A percentile compares a stretch with the other conserved stretches of the same genome.
phyloP scores from a whole-genome alignment of 2,797 vertebrate species.

The Enteromius radiatus region DNA sequence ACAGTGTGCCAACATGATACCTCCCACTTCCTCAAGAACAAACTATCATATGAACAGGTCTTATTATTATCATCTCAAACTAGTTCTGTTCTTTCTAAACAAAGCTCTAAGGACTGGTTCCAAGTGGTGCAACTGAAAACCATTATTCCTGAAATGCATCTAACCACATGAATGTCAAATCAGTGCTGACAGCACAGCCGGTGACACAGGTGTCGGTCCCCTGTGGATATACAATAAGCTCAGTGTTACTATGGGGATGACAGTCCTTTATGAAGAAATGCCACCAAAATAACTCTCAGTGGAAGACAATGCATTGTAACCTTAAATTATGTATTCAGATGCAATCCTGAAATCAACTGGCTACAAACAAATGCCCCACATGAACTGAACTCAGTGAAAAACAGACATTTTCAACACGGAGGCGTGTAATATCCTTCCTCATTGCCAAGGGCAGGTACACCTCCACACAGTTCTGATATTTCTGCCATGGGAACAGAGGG shows the following conservation, averaged over 20 bases:
- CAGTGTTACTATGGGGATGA: conserved; percentile 18
- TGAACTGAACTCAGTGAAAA: conserved; percentile 7
- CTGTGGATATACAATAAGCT: conserved; percentile 24
- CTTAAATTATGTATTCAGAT: conserved; percentile 15
- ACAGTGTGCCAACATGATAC: conserved; percentile 39
- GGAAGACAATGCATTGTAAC: conserved; percentile 3
- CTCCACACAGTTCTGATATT: conserved; percentile 36
- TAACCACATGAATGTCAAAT: conserved; percentile 18
- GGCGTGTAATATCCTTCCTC: conserved; percentile 15
- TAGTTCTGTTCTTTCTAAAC: conserved; percentile 1
- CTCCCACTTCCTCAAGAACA: conserved; percentile 44
- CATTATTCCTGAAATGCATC: conserved; percentile 25
- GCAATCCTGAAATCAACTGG: neutral
- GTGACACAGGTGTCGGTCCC: conserved; percentile 25
- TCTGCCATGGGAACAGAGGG: conserved; percentile 24
- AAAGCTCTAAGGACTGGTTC: neutral
- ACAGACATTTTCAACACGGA: neutral
- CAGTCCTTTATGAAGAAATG: neutral
- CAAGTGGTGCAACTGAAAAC: conserved; percentile 27
- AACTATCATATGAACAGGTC: conserved; percentile 38
- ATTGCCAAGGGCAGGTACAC: conserved; percentile 19
- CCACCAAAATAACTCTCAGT: neutral
- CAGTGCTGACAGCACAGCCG: conserved; percentile 27
- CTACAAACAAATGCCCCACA: conserved; percentile 4
- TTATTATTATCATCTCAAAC: conserved; percentile 53